Percentiles rank a stretch among this genome's conserved stretches.
Conservation (phyloP, 2,797 vertebrate genomes). For the Lithobates sylvaticus region DNA sequence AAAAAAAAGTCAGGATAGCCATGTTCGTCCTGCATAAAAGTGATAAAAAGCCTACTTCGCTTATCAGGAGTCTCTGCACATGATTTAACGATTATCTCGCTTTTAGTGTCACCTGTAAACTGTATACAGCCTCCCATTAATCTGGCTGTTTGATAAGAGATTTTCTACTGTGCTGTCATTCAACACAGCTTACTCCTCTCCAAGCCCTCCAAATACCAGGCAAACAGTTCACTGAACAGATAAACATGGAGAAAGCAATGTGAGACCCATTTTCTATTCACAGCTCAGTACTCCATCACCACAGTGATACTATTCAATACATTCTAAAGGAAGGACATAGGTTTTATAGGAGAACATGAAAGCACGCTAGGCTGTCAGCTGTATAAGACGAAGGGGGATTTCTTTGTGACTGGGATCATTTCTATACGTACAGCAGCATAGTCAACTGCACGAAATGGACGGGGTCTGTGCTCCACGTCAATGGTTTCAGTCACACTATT, state of each 20-base stretch:
- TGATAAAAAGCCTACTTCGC: conserved; percentile 17
- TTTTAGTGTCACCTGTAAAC: conserved; percentile 61
- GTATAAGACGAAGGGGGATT: not conserved
- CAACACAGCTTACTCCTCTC: conserved; percentile 50
- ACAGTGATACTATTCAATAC: conserved; percentile 15
- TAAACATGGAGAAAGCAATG: conserved; percentile 46
- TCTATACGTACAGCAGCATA: not conserved
- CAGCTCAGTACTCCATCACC: conserved; percentile 27
- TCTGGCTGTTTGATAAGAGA: conserved; percentile 60
- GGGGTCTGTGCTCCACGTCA: not conserved
- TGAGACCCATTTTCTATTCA: conserved; percentile 19
- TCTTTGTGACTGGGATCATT: not conserved
- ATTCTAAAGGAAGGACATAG: not conserved
- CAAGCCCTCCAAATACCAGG: conserved; percentile 55
- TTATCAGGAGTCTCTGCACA: conserved; percentile 49
- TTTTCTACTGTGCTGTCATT: conserved; percentile 59
- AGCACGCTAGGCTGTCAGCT: not conserved
- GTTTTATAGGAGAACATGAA: conserved; percentile 13
- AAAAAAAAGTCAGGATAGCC: not conserved
- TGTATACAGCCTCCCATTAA: conserved; percentile 58
- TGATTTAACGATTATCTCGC: conserved; percentile 54
- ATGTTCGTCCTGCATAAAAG: conserved; percentile 20
- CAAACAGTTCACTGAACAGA: conserved; percentile 38
- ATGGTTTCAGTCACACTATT: not conserved
- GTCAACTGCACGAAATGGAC: not conserved